Base-by-base conservation (phyloP, 2,888 invertebrate genomes). In the Dynastes grantii region DNA sequence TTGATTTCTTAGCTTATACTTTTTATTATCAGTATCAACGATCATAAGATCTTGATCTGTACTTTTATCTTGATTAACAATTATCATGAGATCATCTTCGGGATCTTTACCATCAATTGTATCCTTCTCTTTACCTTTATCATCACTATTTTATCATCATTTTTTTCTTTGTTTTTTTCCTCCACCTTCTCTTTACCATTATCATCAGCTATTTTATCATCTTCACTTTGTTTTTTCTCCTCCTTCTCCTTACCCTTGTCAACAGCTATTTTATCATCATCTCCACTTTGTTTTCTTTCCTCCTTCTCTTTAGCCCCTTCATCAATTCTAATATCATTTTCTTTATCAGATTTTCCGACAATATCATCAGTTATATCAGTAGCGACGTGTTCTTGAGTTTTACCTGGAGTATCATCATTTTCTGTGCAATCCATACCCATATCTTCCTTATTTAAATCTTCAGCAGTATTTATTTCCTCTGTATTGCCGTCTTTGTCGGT, bases 231-330 rank as follows among this genome's bases (percentile, higher is more conserved):
- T 29, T 22, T 78, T 32, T 78, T 77, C 61, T 79, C 76, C 37
- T 73, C 77, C 45, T 89, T 88, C 64, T 90, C 87, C 37, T 77
- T 68, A 40, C 68, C 68, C 4, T 51, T 58, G 89, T 88, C 81
- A 58, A 71, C 81, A 13, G 2, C 32, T 9, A 0, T 63, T 63
- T 63, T 32, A 22, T 45, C 67, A 67, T 45, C 49, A 22, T 2
- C n/a, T 49, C 16, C 11, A n/a, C 13, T 1, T 22, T 58, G 40
- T 9, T 11, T 78, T 32, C 78, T 77, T 53, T 79, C 73, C 45
- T 73, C 78, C 49, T 89, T 88, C 64, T 90, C 87, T 53, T 77
- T 58, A 37, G 58, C 68, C 4, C 32, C 51, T 89, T 88, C 81
- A 53, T 37, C 32, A 63, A 71, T 76, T 45, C 77, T 70, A 65